Base-by-base conservation (phyloP, 2,797 vertebrate genomes). In the Novumbra hubbsi region DNA sequence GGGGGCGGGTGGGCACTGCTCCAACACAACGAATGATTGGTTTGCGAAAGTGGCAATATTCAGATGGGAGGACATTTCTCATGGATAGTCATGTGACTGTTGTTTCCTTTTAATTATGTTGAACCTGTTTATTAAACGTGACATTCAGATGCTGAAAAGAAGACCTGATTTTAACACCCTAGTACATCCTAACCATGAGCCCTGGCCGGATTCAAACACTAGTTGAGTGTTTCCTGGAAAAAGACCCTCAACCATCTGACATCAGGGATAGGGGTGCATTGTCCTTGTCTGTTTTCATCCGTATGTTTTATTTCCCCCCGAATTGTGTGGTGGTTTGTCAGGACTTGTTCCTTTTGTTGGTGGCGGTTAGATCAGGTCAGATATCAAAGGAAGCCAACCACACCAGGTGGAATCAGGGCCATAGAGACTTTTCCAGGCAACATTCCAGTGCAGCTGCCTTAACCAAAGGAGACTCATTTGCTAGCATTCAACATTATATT, bases 301-400 rank as follows among this genome's bases (percentile, higher is more conserved):
- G 19, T n/a, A 7, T 45, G 24, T 34, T 65, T 48, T 52, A 15
- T 63, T 50, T 41, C n/a, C 21, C 30, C 38, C 60, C 34, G 52
- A 68, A 72, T 73, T 70, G 45, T 57, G 48, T 34, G 63, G 28
- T 9, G 48, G 41, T 41, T 34, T 66, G 70, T 67, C 70, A 57
- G 19, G 68, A 72, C 78, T 55, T 65, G 73, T 67, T 66, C 48
- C 3, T 28, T 19, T 77, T 28, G 14, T 27, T 82, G 73, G 32
- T 49, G 62, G 67, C 34, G 7, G 12, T 48, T 45, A 12, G 41
- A 45, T 14, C 19, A 72, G 15, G 17, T 69, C 32, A 65, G 27
- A 14, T 70, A 28, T 63, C 0, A 52, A 19, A 48, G 19, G 28
- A 76, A 72, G 55, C 30, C n/a, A 73, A 77, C n/a, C n/a, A 21